Evolutionary conservation across 2,888 invertebrate species (phyloP).

Genomic region (Pecten maximus): DNA sequence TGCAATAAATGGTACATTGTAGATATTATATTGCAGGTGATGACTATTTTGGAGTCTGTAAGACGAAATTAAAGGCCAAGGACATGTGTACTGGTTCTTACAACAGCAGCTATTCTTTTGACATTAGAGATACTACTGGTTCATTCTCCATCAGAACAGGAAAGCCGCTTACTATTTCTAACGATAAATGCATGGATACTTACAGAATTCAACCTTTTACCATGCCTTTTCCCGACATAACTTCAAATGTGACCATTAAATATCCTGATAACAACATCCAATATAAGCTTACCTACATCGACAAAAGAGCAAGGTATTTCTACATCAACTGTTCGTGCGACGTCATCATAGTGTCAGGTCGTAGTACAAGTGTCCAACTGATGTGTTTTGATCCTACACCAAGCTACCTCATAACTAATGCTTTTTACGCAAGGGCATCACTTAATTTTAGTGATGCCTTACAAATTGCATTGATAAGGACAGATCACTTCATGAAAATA

Average conservation of each 20-base stretch:
- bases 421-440: neutral
- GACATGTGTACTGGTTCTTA: neutral
- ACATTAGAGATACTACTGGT: neutral
- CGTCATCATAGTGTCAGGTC: neutral
- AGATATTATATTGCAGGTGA: neutral
- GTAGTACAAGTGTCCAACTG: neutral
- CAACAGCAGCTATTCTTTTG: neutral
- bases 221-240: neutral
- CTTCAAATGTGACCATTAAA: neutral
- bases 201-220: neutral
- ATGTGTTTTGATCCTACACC: neutral
- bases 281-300: neutral
- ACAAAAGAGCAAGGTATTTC: neutral
- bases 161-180: neutral
- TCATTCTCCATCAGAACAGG: neutral
- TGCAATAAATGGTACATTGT: neutral
- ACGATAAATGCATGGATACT: neutral
- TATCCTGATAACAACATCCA: neutral
- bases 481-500: neutral
- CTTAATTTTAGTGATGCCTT: neutral
- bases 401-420: neutral
- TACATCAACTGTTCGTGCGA: constrained; percentile 14
- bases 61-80: neutral
- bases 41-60: neutral
- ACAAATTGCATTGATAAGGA: neutral